Evolutionary conservation across 2,113 vertebrate species (phyloP).

Genomic region (Eudyptes chrysolophus): DNA sequence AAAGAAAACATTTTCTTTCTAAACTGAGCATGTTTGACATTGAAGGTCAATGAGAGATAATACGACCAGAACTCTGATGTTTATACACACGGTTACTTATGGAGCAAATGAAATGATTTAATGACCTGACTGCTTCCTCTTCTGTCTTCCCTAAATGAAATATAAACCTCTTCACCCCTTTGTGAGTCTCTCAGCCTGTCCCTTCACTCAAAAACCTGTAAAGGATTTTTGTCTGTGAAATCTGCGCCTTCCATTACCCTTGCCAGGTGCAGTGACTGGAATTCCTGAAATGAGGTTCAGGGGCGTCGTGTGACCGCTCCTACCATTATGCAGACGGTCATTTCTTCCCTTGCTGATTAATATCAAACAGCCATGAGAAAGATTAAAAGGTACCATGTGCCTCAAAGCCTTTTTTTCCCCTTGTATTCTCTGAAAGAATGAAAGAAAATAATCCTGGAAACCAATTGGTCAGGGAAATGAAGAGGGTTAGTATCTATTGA

Average conservation of each 20-base stretch:
- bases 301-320: neutral
- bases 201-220: neutral
- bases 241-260: neutral
- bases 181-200: neutral
- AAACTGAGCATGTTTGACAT: neutral
- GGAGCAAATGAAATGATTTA: neutral
- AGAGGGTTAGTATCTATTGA: neutral
- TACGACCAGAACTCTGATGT: neutral
- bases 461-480: neutral
- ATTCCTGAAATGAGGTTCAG: neutral
- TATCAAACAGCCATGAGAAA: neutral
- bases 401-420: neutral
- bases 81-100: neutral
- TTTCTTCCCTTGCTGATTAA: slow-evolving; percentile 25
- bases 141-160: neutral
- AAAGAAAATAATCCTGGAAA: neutral
- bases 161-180: neutral
- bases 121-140: neutral
- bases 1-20: slow-evolving; percentile 30
- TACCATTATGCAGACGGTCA: neutral
- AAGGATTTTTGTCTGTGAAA: neutral
- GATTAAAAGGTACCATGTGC: neutral
- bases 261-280: neutral
- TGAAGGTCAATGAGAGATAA: neutral
- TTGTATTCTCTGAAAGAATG: neutral